Percentiles rank a stretch among this genome's conserved stretches.
phyloP scores from a whole-genome alignment of 53 echinoderm and acorn worm species.

The Hippasteria phrygiana region DNA sequence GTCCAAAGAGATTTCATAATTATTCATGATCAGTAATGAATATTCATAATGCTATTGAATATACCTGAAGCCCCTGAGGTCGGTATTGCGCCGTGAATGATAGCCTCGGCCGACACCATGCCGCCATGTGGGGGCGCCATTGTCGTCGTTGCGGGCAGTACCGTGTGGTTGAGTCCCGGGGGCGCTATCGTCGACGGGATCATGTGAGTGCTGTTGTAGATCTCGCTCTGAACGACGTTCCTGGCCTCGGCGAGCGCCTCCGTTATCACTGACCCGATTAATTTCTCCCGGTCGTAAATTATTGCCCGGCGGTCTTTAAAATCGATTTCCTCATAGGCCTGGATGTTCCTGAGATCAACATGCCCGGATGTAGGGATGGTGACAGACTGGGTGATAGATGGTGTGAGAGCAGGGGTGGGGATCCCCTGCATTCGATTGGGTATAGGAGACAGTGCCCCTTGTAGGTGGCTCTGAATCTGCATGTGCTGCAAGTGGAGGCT shows the following conservation, averaged over 20 bases:
- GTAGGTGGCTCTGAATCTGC: conserved; percentile 15
- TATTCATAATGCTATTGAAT: conserved; percentile 57
- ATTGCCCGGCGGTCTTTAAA: conserved; percentile 55
- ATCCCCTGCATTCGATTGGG: conserved; percentile 31
- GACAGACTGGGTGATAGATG: conserved; percentile 4
- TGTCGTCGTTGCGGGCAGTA: conserved; percentile 32
- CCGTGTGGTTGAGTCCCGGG: conserved; percentile 11
- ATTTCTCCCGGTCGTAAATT: conserved; percentile 69
- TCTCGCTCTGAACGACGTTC: conserved; percentile 65
- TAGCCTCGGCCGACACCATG: neutral
- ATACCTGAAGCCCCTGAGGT: conserved; percentile 2
- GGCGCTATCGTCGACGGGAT: conserved; percentile 58
- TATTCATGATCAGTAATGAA: conserved; percentile 42
- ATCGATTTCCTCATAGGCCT: conserved; percentile 47
- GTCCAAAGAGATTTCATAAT: too few relatives aligned
- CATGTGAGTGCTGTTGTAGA: conserved; percentile 53
- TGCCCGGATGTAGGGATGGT: neutral
- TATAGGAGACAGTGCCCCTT: conserved; percentile 8
- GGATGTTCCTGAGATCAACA: conserved; percentile 2
- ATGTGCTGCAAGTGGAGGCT: neutral
- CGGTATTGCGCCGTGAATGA: conserved; percentile 32
- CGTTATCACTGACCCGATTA: conserved; percentile 76
- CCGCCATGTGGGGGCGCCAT: conserved; percentile 50
- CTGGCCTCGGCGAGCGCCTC: conserved; percentile 83
- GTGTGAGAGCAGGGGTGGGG: conserved; percentile 13